Evolutionary conservation across 2,797 vertebrate species (phyloP).

Genomic region (Buphagus erythrorhynchus): DNA sequence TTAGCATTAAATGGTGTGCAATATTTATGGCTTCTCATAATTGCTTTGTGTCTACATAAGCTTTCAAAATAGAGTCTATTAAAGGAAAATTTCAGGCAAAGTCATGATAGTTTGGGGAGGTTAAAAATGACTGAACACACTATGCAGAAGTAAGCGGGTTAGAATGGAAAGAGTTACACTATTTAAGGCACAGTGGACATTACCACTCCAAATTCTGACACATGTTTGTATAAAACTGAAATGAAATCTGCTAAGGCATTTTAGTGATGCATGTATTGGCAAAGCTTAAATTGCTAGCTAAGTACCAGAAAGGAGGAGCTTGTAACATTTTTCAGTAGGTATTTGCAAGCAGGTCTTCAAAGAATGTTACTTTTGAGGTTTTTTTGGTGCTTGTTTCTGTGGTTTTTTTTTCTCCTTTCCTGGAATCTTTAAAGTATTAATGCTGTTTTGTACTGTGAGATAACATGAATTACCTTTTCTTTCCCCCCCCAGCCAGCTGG

Average conservation of each 20-base stretch:
- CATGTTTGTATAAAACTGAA: conserved; percentile 50
- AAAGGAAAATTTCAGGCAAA: neutral
- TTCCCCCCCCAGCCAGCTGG: neutral
- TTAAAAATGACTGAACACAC: neutral
- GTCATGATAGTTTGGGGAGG: neutral
- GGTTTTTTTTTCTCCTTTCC: no score
- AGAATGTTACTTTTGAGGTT: neutral
- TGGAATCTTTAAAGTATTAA: neutral
- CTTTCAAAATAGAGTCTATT: neutral
- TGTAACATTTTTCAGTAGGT: neutral
- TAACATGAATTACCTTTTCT: neutral
- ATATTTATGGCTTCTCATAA: neutral
- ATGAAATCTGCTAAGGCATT: conserved; percentile 46
- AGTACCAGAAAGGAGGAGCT: neutral
- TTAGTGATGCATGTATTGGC: conserved; percentile 36
- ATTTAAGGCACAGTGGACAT: conserved; percentile 24
- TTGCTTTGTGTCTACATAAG: neutral
- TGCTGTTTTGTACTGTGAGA: neutral
- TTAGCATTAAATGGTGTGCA: neutral
- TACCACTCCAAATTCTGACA: conserved; percentile 41
- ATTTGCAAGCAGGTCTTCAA: neutral
- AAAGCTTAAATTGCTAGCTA: conserved; percentile 6
- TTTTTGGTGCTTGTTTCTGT: neutral
- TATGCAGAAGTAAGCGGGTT: neutral
- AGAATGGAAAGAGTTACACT: conserved; percentile 47